Evolutionary conservation across 2,113 vertebrate species (phyloP).

Genomic region (Lampris megalopsis): DNA sequence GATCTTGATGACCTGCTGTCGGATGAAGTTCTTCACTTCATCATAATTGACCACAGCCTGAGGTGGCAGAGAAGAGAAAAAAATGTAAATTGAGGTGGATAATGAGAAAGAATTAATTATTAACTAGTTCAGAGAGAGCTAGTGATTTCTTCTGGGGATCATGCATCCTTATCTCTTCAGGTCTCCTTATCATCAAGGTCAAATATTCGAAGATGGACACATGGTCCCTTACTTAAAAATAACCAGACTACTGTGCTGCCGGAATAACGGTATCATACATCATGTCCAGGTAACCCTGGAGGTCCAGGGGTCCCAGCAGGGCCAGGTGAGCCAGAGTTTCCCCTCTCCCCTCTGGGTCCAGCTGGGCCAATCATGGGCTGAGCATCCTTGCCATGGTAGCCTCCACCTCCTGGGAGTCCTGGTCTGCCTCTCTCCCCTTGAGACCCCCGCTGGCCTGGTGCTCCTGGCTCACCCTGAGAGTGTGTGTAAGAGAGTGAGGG

Average conservation of each 20-base stretch:
- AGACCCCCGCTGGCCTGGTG: constrained; percentile 84
- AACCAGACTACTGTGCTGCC: background rate
- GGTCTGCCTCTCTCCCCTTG: constrained; percentile 92
- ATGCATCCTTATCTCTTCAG: constrained; percentile 10
- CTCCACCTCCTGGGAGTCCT: constrained; percentile 86
- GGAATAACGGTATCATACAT: constrained; percentile 81
- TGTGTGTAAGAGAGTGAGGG: background rate
- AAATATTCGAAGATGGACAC: constrained; percentile 6
- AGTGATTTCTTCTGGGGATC: constrained; percentile 28
- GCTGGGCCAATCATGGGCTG: constrained; percentile 87
- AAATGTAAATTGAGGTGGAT: constrained; percentile 51
- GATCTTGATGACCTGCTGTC: constrained; percentile 94
- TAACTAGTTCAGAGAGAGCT: constrained; percentile 53
- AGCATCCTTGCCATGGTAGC: constrained; percentile 85
- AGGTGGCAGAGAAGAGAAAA: constrained; percentile 21
- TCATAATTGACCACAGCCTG: constrained; percentile 96
- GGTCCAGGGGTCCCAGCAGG: constrained; percentile 81
- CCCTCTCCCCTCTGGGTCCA: constrained; percentile 91
- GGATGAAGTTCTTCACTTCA: constrained; percentile 93
- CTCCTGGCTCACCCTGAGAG: constrained; percentile 89
- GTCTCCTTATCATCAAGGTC: background rate
- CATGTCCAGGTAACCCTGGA: constrained; percentile 88
- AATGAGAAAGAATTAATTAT: constrained; percentile 58
- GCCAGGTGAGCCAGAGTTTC: constrained; percentile 85
- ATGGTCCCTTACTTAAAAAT: constrained; percentile 9